Evolutionary conservation across 2,797 vertebrate genomes (phyloP).

Genomic region (Ibycter americanus): DNA sequence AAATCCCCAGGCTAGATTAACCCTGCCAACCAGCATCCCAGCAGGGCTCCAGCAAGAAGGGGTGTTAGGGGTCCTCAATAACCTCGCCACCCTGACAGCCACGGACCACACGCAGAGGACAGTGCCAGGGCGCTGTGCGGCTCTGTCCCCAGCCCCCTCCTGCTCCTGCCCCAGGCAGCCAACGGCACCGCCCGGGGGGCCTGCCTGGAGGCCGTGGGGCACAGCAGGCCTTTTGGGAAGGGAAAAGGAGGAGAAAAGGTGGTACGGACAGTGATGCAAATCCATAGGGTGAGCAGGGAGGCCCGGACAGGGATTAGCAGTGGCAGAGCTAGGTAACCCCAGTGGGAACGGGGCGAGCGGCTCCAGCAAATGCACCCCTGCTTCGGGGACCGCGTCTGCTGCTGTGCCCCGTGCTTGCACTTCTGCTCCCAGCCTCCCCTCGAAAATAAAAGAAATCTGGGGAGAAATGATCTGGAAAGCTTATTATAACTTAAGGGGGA

Average conservation of each 20-base stretch:
- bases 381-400: rapidly evolving
- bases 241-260: not conserved
- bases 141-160: rapidly evolving
- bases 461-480: not conserved
- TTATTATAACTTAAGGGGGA: not conserved
- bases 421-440: not conserved
- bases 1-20: not conserved
- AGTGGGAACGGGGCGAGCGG: rapidly evolving
- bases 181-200: not conserved
- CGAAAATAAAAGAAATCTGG: rapidly evolving
- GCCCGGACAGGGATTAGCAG: rapidly evolving
- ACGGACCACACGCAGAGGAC: rapidly evolving
- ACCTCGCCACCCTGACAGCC: rapidly evolving
- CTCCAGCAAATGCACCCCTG: not conserved
- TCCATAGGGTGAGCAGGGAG: not conserved
- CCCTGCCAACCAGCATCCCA: not conserved
- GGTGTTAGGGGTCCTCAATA: not conserved
- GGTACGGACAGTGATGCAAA: not conserved
- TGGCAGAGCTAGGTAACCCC: not conserved
- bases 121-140: rapidly evolving
- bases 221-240: not conserved
- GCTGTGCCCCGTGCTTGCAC: rapidly evolving
- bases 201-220: not conserved
- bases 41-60: not conserved
- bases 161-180: not conserved